These are phyloP conservation scores for Perccottus glenii DNA, from an alignment of 2,113 vertebrate species.

Conservation along the genomic window DNA sequence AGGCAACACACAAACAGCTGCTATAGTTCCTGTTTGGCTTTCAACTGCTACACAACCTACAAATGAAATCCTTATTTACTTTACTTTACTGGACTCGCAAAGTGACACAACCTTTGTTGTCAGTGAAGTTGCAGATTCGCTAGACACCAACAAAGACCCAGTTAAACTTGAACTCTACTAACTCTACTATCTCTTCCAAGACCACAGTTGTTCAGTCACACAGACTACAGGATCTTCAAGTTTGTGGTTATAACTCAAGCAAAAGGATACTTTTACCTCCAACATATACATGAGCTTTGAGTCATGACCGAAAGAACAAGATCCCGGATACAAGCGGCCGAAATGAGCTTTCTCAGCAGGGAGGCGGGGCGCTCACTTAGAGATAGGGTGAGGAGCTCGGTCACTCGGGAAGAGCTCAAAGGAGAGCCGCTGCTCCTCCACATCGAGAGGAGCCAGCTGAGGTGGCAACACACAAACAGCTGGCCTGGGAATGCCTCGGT, in stretches of 20 bases:
- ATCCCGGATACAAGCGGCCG: too few relatives aligned
- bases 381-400: too few relatives aligned
- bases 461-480: too few relatives aligned
- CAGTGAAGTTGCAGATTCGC: constrained; percentile 7
- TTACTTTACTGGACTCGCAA: constrained; percentile 15
- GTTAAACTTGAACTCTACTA: constrained; percentile 6
- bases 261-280: neutral
- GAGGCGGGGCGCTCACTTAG: too few relatives aligned
- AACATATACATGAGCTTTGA: too few relatives aligned
- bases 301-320: too few relatives aligned
- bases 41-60: constrained; percentile 2
- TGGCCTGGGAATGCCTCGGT: too few relatives aligned
- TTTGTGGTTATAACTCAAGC: neutral
- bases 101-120: constrained; percentile 26
- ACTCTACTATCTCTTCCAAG: constrained; percentile 15
- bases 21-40: constrained; percentile 29
- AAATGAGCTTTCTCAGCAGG: too few relatives aligned
- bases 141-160: neutral
- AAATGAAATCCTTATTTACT: constrained; percentile 17
- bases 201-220: constrained; percentile 2
- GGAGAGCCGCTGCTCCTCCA: too few relatives aligned
- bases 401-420: too few relatives aligned
- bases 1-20: constrained; percentile 13
- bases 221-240: constrained; percentile 1
- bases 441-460: too few relatives aligned